Percentiles rank a stretch among this genome's conserved stretches.
These are phyloP conservation scores for Syngnathus scovelli DNA, from an alignment of 2,113 vertebrate species.

Conservation along the genomic window DNA sequence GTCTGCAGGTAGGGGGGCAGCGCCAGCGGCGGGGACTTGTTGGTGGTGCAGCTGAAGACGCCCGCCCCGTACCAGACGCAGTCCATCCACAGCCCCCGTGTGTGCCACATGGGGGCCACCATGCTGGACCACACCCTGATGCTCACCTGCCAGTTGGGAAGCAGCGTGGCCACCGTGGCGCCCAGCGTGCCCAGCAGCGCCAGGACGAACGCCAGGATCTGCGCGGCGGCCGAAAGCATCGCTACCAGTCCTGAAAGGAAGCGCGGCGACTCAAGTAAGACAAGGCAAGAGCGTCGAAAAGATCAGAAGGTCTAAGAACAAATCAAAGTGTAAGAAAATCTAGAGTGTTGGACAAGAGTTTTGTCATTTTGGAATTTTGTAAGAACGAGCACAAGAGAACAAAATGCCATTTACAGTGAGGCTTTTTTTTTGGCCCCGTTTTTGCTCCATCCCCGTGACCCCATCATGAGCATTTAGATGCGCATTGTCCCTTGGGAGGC, in stretches of 20 bases:
- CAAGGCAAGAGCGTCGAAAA: constrained; percentile 34
- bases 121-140: constrained; percentile 74
- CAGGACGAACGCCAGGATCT: constrained; percentile 86
- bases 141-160: constrained; percentile 91
- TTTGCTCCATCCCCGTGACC: not conserved
- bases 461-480: constrained; percentile 49
- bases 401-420: no score
- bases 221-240: constrained; percentile 82
- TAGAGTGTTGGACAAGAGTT: no score
- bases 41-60: constrained; percentile 88
- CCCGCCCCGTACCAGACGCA: constrained; percentile 92
- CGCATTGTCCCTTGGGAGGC: constrained; percentile 27
- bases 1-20: constrained; percentile 81
- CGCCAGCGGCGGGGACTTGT: constrained; percentile 76
- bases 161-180: constrained; percentile 78
- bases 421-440: no score
- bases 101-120: constrained; percentile 80
- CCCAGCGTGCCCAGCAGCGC: constrained; percentile 80
- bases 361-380: no score
- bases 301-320: not conserved
- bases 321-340: no score
- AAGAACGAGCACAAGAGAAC: no score
- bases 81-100: constrained; percentile 96
- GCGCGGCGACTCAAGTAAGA: constrained; percentile 8
- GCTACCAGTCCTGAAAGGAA: constrained; percentile 49